A percentile compares a stretch with the other conserved stretches of the same genome.
Evolutionary conservation across 2,113 vertebrate species (phyloP).

Genomic region (Bubalus kerabau): DNA sequence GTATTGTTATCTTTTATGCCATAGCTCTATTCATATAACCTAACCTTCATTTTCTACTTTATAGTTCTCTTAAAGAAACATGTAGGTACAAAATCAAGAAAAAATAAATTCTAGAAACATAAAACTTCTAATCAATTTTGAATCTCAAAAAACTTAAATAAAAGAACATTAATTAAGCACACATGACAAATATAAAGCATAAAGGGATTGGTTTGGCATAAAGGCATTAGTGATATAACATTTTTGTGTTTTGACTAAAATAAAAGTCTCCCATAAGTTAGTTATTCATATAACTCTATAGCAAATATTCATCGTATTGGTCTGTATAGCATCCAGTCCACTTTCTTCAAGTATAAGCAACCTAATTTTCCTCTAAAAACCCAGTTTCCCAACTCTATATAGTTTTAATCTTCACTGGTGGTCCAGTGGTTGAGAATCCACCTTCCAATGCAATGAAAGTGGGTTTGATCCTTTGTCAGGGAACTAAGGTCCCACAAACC

Average conservation of each 20-base stretch:
- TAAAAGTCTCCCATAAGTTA: not conserved
- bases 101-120: not conserved
- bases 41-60: not conserved
- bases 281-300: not conserved
- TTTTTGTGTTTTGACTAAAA: not conserved
- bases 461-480: not conserved
- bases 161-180: not conserved
- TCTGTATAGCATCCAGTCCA: not conserved
- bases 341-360: not conserved
- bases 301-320: not conserved
- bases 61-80: not conserved
- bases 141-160: not conserved
- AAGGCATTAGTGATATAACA: not conserved
- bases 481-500: not conserved
- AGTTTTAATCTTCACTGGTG: not conserved
- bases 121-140: not conserved
- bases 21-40: not conserved
- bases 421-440: not conserved
- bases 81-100: not conserved
- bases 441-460: not conserved
- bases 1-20: not conserved
- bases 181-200: not conserved
- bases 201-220: not conserved
- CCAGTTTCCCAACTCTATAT: not conserved
- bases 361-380: not conserved